These are phyloP conservation scores for Parazoanthus swiftii DNA, from an alignment of 92 coral and sea anemone species.

Conservation along the genomic window DNA sequence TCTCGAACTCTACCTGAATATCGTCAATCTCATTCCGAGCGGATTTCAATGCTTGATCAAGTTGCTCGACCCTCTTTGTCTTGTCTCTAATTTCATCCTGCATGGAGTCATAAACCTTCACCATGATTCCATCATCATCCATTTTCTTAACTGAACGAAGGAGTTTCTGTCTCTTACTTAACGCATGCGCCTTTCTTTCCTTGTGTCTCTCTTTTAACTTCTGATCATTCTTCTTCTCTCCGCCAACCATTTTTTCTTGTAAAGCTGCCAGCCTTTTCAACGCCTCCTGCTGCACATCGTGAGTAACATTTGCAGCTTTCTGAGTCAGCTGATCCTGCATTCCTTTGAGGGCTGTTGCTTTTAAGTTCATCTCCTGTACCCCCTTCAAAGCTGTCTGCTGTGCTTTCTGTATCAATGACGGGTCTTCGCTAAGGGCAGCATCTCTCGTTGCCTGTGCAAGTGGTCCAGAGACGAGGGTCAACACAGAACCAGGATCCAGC, in stretches of 20 bases:
- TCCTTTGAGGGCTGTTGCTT: conserved; percentile 59
- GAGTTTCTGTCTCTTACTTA: conserved; percentile 76
- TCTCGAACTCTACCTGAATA: conserved; percentile 80
- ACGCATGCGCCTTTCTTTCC: conserved; percentile 73
- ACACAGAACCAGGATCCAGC: background rate
- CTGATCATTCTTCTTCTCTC: conserved; percentile 88
- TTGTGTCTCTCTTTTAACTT: conserved; percentile 85
- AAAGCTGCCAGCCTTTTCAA: conserved; percentile 78
- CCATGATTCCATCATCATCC: conserved; percentile 97
- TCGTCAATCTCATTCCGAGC: conserved; percentile 81
- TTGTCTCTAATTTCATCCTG: conserved; percentile 92
- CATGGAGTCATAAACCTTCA: conserved; percentile 83
- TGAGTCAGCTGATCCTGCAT: conserved; percentile 43
- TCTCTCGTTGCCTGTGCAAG: conserved; percentile 34
- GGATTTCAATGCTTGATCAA: conserved; percentile 64
- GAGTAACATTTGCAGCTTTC: conserved; percentile 41
- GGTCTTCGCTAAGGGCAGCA: conserved; percentile 23
- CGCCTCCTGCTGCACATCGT: conserved; percentile 69
- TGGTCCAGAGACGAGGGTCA: conserved; percentile 19
- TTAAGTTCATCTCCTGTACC: conserved; percentile 45
- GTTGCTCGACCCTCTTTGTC: conserved; percentile 59
- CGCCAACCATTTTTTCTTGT: conserved; percentile 89
- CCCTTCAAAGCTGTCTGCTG: conserved; percentile 56
- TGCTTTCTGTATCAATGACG: conserved; percentile 43
- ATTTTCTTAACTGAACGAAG: conserved; percentile 81